Base-by-base conservation (phyloP, 2,888 invertebrate species). In the Lasioglossum oenotherae region DNA sequence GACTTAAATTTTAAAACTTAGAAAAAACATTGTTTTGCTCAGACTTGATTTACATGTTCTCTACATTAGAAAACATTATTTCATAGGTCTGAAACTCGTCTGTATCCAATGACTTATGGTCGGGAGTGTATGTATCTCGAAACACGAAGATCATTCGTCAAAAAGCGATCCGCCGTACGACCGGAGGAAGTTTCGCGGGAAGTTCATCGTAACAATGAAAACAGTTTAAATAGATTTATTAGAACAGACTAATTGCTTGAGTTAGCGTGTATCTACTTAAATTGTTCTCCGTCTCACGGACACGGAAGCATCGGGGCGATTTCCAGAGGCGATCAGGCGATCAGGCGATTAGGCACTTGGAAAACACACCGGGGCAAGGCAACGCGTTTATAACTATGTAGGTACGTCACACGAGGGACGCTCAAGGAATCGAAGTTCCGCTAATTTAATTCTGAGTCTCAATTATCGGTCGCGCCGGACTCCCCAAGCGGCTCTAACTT, bases 361-460 rank as follows among this genome's bases (percentile, higher is more conserved):
- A 12, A 44, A 77, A 78, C 44, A 71, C 38, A 64, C 38, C 60
- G 78, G 44, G 73, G 57, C 78, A 77, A 67, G 41, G 64, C 71
- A 82, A 82, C 81, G 72, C 77, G 80, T 87, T 88, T 87, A 84
- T 82, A 84, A 80, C 69, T 76, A 49, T 23, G 49, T 49, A 49
- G 49, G 49, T 49, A 71, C 82, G 82, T 67, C 81, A 53, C 84
- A 53, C 72, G 53, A 19, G 84, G 83, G 77, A 74, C 44, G 67
- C 35, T 41, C 80, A 80, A 81, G 86, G 82, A 88, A 89, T 89
- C 87, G 90, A 92, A 92, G 84, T 92, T 85, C 84, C 83, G 88
- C 89, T 92, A 92, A 93, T 93, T 93, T 91, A 92, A 92, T 93
- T 92, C 64, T 89, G 81, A 85, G 85, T 87, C 90, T 91, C 92